These are phyloP conservation scores for Cephus nigrinus DNA, from an alignment of 2,888 invertebrate species.

Conservation along the genomic window DNA sequence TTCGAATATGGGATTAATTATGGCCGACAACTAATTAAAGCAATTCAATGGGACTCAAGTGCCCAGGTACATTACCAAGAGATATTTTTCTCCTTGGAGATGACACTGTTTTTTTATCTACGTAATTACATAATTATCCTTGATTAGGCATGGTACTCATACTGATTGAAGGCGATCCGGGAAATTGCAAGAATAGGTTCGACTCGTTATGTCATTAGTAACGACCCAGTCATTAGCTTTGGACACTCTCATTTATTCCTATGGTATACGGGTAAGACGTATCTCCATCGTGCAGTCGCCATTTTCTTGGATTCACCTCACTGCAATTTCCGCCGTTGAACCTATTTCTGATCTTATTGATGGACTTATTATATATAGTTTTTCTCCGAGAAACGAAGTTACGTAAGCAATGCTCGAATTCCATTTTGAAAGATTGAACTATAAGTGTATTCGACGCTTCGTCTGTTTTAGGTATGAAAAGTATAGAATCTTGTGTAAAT, in stretches of 20 bases:
- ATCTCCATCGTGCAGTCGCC: background rate
- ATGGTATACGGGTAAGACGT: background rate
- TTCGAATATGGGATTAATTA: background rate
- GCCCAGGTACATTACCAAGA: background rate
- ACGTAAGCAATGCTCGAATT: background rate
- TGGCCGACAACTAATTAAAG: background rate
- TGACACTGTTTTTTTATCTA: background rate
- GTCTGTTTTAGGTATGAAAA: background rate
- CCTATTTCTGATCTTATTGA: background rate
- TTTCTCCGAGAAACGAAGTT: background rate
- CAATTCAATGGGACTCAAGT: background rate
- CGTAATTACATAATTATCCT: background rate
- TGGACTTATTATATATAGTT: background rate
- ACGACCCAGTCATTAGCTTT: constrained; percentile 9
- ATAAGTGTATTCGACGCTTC: background rate
- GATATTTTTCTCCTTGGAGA: background rate
- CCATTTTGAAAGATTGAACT: background rate
- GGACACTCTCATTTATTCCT: background rate
- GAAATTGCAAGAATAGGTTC: constrained; percentile 27
- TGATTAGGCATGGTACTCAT: background rate
- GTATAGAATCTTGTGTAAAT: background rate
- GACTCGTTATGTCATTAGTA: constrained; percentile 31
- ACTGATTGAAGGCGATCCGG: constrained; percentile 11
- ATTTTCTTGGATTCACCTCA: background rate
- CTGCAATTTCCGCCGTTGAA: background rate